Evolutionary conservation across 53 echinoderm and acorn worm species (phyloP).

Genomic region (Astropecten irregularis): DNA sequence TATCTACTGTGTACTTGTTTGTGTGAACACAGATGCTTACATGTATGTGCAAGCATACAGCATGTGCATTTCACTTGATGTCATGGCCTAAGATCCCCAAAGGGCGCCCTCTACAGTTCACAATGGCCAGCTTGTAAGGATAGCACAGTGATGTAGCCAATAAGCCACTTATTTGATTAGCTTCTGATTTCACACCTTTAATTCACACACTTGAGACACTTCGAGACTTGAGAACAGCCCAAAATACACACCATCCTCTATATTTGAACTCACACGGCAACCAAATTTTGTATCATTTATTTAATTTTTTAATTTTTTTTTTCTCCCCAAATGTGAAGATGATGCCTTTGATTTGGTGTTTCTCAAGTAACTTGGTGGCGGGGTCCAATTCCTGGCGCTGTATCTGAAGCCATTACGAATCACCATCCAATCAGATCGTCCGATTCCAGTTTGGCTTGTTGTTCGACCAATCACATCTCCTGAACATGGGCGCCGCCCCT

Average conservation of each 20-base stretch:
- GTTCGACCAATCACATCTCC: slow-evolving; percentile 3
- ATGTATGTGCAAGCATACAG: too few species aligned
- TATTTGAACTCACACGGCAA: slow-evolving; percentile 37
- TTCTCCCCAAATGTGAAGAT: background rate
- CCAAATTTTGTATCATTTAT: background rate
- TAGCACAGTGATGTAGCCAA: too few species aligned
- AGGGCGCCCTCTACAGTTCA: too few species aligned
- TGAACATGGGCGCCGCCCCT: background rate
- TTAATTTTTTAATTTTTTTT: background rate
- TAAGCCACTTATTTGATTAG: too few species aligned
- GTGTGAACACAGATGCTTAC: too few species aligned
- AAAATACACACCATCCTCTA: background rate
- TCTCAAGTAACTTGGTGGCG: background rate
- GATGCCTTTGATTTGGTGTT: background rate
- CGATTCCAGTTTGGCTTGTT: background rate
- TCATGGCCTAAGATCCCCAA: too few species aligned
- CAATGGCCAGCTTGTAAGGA: too few species aligned
- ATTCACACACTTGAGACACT: slow-evolving; percentile 20
- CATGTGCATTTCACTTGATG: too few species aligned
- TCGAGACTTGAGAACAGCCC: background rate
- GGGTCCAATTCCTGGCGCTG: slow-evolving; percentile 1
- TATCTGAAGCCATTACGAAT: background rate
- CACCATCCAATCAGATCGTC: background rate
- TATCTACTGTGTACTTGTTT: too few species aligned
- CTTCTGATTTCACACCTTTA: too few species aligned